Evolutionary conservation across 2,888 invertebrate species (phyloP).

Genomic region (Oeneis ivallda): DNA sequence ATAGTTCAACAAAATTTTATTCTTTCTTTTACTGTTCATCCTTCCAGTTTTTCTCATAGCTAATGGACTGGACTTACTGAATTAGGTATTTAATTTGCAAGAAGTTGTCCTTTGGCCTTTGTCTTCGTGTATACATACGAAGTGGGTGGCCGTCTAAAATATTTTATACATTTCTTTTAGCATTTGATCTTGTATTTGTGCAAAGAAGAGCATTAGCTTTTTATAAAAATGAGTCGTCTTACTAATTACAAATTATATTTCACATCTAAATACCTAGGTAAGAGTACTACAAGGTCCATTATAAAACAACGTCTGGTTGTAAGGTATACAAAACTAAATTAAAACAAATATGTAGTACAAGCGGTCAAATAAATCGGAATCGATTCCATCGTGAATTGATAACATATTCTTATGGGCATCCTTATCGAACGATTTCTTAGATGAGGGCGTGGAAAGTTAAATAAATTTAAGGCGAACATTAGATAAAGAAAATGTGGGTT

Average conservation of each 20-base stretch:
- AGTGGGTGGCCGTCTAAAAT: background rate
- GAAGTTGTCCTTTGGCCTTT: constrained; percentile 38
- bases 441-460: constrained; percentile 78
- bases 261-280: too few species aligned
- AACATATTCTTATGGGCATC: constrained; percentile 76
- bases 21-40: constrained; percentile 73
- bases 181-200: background rate
- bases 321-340: too few species aligned
- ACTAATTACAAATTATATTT: too few species aligned
- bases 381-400: constrained; percentile 45
- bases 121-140: background rate
- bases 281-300: too few species aligned
- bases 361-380: constrained; percentile 28
- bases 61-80: constrained; percentile 53
- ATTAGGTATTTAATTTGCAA: constrained; percentile 53
- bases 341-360: background rate
- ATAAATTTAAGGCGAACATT: constrained; percentile 78
- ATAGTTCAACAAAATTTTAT: constrained; percentile 78
- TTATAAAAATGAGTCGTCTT: background rate
- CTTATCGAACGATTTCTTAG: constrained; percentile 75
- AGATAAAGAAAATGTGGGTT: constrained; percentile 80
- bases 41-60: constrained; percentile 60
- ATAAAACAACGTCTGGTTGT: too few species aligned
- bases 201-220: background rate
- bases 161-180: background rate